phyloP scores from a whole-genome alignment of 2,888 invertebrate genomes.

The Parnassius glacialis region DNA sequence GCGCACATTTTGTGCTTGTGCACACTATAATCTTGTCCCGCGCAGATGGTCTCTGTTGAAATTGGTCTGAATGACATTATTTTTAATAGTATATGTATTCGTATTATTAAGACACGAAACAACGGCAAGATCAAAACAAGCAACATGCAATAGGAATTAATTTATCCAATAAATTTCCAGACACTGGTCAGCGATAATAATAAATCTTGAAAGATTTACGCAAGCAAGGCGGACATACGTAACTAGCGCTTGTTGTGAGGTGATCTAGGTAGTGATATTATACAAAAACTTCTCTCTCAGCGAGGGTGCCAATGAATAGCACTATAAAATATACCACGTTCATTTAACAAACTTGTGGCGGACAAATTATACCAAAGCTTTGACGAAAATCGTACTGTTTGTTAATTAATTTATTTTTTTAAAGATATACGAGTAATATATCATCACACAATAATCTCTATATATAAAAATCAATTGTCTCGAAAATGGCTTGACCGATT shows the following conservation, averaged over 20 bases:
- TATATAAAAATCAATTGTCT: too few relatives aligned
- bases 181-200: constrained; percentile 3
- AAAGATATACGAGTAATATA: too few relatives aligned
- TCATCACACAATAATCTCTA: too few relatives aligned
- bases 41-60: too few relatives aligned
- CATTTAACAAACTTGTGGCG: constrained; percentile 23
- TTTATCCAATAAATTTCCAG: constrained; percentile 7
- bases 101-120: not conserved
- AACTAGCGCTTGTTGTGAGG: constrained; percentile 35
- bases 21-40: too few relatives aligned
- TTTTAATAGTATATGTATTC: too few relatives aligned
- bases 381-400: too few relatives aligned
- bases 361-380: not conserved
- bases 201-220: constrained; percentile 34
- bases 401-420: too few relatives aligned
- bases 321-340: constrained; percentile 27
- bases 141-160: not conserved
- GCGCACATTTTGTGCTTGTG: too few relatives aligned
- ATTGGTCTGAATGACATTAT: too few relatives aligned
- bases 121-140: not conserved
- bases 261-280: constrained; percentile 38
- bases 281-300: constrained; percentile 24
- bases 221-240: constrained; percentile 36
- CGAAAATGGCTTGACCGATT: too few relatives aligned
- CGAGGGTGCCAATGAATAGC: constrained; percentile 25